A percentile compares a stretch with the other conserved stretches of the same genome.
phyloP scores from a whole-genome alignment of 2,113 vertebrate genomes.

The Malaclemys terrapin region DNA sequence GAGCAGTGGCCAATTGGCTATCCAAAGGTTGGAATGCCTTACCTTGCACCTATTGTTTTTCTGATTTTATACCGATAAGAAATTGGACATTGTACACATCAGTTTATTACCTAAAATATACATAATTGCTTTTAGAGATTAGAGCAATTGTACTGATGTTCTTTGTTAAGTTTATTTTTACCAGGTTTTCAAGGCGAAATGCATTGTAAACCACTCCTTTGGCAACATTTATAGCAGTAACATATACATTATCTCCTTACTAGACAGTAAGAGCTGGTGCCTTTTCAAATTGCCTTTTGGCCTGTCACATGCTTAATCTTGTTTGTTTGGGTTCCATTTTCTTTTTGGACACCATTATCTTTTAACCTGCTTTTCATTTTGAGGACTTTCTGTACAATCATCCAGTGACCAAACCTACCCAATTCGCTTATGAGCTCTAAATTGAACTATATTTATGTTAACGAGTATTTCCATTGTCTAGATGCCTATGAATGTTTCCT shows the following conservation, averaged over 20 bases:
- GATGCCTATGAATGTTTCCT: conserved; percentile 18
- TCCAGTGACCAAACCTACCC: conserved; percentile 1
- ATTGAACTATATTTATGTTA: neutral
- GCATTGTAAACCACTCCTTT: neutral
- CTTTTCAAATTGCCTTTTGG: neutral
- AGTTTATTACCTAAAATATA: conserved; percentile 10
- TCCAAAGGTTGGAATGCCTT: neutral
- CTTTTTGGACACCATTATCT: neutral
- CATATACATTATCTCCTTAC: neutral
- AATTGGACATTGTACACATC: conserved; percentile 7
- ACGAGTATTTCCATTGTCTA: conserved; percentile 12
- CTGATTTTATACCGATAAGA: conserved; percentile 12
- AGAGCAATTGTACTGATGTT: neutral
- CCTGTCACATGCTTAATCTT: neutral
- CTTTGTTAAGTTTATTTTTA: neutral
- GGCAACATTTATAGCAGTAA: neutral
- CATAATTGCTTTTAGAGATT: conserved; percentile 3
- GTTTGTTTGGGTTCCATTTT: neutral
- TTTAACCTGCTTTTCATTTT: neutral
- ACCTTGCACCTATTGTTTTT: conserved; percentile 5
- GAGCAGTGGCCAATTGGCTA: neutral
- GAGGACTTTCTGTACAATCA: conserved; percentile 4
- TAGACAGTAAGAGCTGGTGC: neutral
- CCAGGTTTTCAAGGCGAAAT: neutral
- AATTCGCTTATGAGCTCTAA: conserved; percentile 2